These are phyloP conservation scores for Agrypnia vestita DNA, from an alignment of 1,140 invertebrate genomes.

Conservation along the genomic window DNA sequence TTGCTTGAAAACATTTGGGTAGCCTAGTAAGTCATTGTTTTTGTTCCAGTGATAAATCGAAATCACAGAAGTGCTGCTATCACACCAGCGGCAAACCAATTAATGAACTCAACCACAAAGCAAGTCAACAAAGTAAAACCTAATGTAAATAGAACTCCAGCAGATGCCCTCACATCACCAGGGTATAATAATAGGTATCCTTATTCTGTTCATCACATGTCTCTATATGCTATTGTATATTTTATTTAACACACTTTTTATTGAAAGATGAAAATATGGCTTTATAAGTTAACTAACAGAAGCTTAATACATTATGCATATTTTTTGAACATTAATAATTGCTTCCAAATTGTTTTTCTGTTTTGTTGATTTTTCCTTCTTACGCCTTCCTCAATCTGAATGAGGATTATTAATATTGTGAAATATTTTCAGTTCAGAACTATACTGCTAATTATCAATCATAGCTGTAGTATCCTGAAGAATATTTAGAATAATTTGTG, in stretches of 20 bases:
- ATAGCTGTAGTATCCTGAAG: no score
- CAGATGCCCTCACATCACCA: slow-evolving; percentile 72
- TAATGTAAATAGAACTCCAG: slow-evolving; percentile 82
- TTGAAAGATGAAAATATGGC: slow-evolving; percentile 38
- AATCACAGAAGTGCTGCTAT: slow-evolving; percentile 83
- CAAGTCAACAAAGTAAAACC: slow-evolving; percentile 92
- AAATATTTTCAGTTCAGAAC: no score
- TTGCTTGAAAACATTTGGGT: no score
- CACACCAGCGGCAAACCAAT: slow-evolving; percentile 75
- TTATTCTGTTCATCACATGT: neutral
- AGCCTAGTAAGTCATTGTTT: slow-evolving; percentile 27
- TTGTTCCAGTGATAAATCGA: slow-evolving; percentile 78
- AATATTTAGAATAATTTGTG: no score
- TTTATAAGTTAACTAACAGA: slow-evolving; percentile 38
- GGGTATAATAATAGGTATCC: slow-evolving; percentile 59
- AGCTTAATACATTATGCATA: slow-evolving; percentile 28
- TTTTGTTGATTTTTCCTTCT: slow-evolving; percentile 16
- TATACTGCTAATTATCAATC: no score
- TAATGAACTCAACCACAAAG: slow-evolving; percentile 80
- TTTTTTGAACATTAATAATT: slow-evolving; percentile 23
- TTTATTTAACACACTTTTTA: slow-evolving; percentile 24
- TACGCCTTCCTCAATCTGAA: slow-evolving; percentile 21
- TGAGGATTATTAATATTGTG: neutral
- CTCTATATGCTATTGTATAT: neutral
- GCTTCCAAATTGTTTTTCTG: slow-evolving; percentile 33